These are phyloP conservation scores for Drosophila phalerata DNA, from an alignment of 2,888 invertebrate genomes.

Conservation along the genomic window DNA sequence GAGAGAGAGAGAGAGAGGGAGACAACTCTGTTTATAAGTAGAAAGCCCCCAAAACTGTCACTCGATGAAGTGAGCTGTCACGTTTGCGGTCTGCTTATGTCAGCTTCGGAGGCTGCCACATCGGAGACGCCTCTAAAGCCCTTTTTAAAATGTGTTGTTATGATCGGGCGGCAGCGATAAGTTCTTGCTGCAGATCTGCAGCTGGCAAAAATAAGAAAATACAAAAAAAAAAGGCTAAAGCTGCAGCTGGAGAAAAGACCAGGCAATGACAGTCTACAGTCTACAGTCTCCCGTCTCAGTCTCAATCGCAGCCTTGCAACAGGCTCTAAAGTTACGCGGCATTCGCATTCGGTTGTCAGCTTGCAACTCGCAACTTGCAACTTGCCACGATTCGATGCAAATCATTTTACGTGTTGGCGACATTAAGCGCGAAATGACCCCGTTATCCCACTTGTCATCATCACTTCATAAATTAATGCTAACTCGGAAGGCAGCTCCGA, in stretches of 20 bases:
- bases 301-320: conserved; percentile 44
- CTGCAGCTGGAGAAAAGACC: conserved; percentile 29
- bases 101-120: conserved; percentile 74
- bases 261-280: conserved; percentile 18
- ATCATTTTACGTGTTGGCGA: conserved; percentile 84
- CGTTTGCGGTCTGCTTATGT: conserved; percentile 82
- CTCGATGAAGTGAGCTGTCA: conserved; percentile 77
- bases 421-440: conserved; percentile 83
- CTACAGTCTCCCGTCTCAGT: conserved; percentile 31
- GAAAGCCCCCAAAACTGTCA: conserved; percentile 72
- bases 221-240: conserved; percentile 3
- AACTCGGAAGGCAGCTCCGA: conserved; percentile 58
- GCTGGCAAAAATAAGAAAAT: conserved; percentile 13
- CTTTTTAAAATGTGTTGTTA: conserved; percentile 83
- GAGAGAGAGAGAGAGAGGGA: conserved; percentile 3
- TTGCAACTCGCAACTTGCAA: conserved; percentile 1
- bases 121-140: conserved; percentile 68
- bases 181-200: conserved; percentile 49
- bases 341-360: conserved; percentile 46
- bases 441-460: conserved; percentile 84
- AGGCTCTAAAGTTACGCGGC: conserved; percentile 76
- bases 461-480: conserved; percentile 83
- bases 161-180: conserved; percentile 79
- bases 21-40: conserved; percentile 30
- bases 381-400: conserved; percentile 68